A percentile compares a stretch with the other conserved stretches of the same genome.
Evolutionary conservation across 2,888 invertebrate species (phyloP).

Genomic region (Cataglyphis livida): DNA sequence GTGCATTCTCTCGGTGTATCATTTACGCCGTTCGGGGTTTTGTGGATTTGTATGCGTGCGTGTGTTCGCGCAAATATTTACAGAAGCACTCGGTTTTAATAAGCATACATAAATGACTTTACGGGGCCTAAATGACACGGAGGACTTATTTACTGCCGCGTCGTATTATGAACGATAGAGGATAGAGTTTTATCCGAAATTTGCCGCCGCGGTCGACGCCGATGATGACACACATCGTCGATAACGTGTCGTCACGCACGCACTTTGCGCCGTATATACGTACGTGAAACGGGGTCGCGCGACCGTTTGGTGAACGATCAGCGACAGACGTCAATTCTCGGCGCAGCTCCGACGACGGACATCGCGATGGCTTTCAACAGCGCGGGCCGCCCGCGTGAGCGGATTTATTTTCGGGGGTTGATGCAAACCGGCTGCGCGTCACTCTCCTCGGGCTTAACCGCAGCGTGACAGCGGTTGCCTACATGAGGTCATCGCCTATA

Average conservation of each 20-base stretch:
- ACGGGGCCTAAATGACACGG: too few relatives aligned
- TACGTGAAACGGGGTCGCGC: conserved; percentile 12
- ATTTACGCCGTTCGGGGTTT: neutral
- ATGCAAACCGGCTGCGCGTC: conserved; percentile 68
- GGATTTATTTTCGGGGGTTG: conserved; percentile 70
- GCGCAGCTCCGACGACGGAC: conserved; percentile 12
- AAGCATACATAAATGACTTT: neutral
- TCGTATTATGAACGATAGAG: neutral
- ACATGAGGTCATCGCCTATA: conserved; percentile 64
- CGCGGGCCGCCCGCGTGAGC: neutral
- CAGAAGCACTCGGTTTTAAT: neutral
- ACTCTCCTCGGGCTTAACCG: conserved; percentile 54
- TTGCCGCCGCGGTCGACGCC: neutral
- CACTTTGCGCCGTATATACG: neutral
- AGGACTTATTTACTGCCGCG: neutral
- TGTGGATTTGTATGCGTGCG: neutral
- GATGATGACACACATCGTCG: conserved; percentile 13
- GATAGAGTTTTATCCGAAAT: conserved; percentile 9
- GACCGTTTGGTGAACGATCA: conserved; percentile 26
- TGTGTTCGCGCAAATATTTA: neutral
- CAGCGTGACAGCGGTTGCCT: conserved; percentile 18
- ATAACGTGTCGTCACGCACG: conserved; percentile 8
- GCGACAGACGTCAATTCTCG: conserved; percentile 44
- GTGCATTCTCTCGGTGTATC: conserved; percentile 35
- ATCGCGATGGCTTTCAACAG: neutral